phyloP scores from a whole-genome alignment of 2,888 invertebrate species.

The Ganaspis brasiliensis region DNA sequence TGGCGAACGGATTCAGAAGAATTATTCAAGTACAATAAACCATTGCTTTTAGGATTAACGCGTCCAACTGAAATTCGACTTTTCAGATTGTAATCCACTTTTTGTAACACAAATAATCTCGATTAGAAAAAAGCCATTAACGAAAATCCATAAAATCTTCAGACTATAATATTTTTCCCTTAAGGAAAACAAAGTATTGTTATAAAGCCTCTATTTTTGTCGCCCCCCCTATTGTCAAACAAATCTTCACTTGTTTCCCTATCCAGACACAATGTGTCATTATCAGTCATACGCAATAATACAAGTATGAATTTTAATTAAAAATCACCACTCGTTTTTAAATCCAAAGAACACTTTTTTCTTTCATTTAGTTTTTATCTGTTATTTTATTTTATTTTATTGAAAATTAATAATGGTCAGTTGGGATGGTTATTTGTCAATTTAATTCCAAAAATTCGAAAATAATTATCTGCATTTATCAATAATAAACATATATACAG shows the following conservation, averaged over 20 bases:
- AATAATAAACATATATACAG: too few relatives aligned
- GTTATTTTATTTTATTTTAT: too few relatives aligned
- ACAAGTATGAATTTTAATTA: not conserved
- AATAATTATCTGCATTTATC: too few relatives aligned
- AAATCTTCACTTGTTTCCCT: constrained; percentile 10
- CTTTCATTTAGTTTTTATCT: too few relatives aligned
- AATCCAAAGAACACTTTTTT: too few relatives aligned
- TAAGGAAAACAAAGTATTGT: not conserved
- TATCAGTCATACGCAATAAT: not conserved
- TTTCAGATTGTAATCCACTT: not conserved
- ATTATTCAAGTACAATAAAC: constrained; percentile 12
- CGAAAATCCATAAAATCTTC: constrained; percentile 8
- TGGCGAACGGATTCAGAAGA: constrained; percentile 5
- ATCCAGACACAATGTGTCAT: not conserved
- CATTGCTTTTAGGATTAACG: constrained; percentile 9
- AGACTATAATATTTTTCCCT: not conserved
- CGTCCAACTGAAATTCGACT: not conserved
- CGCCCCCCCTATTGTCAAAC: not conserved
- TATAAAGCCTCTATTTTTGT: not conserved
- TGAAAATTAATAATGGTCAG: too few relatives aligned
- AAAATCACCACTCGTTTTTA: too few relatives aligned
- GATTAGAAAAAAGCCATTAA: constrained; percentile 28
- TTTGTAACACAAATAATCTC: constrained; percentile 14
- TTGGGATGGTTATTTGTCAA: too few relatives aligned
- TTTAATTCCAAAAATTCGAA: too few relatives aligned